Conservation (phyloP, 2,113 vertebrate genomes). For the Suricata suricatta region DNA sequence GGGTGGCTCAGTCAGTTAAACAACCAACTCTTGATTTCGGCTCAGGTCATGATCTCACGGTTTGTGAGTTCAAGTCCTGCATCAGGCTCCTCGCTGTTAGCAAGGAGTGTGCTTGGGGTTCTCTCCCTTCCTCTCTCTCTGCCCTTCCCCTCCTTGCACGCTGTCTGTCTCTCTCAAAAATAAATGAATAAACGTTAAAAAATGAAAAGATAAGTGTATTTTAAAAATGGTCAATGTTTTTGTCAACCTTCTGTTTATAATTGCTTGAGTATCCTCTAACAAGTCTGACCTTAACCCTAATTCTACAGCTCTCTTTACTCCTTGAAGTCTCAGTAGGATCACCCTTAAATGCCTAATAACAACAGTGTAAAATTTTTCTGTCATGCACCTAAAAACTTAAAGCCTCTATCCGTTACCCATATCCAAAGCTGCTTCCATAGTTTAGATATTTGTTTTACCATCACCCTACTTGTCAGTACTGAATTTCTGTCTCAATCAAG, state of each 20-base stretch:
- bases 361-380: not conserved
- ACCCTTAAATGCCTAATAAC: not conserved
- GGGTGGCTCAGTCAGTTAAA: too few species aligned
- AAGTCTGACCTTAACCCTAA: not conserved
- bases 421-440: not conserved
- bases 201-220: too few species aligned
- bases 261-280: not conserved
- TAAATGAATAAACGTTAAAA: too few species aligned
- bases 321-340: not conserved
- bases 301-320: not conserved
- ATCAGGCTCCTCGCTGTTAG: too few species aligned
- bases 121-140: too few species aligned
- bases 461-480: not conserved
- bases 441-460: not conserved
- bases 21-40: too few species aligned
- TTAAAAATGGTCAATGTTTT: too few species aligned
- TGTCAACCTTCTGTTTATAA: not conserved
- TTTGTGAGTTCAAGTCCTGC: too few species aligned
- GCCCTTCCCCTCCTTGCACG: too few species aligned
- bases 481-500: not conserved
- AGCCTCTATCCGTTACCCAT: not conserved
- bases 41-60: too few species aligned
- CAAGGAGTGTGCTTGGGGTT: too few species aligned
- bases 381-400: not conserved
- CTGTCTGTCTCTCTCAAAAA: too few species aligned